These are phyloP conservation scores for Drosophila pseudotakahashii DNA, from an alignment of 2,888 invertebrate genomes.

Conservation along the genomic window DNA sequence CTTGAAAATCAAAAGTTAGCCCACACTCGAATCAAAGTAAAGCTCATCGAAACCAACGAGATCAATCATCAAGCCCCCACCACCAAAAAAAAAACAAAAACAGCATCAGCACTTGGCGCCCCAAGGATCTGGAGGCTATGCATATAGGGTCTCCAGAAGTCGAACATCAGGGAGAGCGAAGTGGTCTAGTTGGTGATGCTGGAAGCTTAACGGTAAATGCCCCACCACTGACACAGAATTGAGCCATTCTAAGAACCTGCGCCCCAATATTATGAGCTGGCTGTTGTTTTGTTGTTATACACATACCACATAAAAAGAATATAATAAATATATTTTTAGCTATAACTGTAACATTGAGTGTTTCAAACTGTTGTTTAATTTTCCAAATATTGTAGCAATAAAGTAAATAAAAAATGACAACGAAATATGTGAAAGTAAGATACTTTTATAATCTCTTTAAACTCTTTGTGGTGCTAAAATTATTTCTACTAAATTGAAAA, in stretches of 20 bases:
- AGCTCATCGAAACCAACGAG: slow-evolving; percentile 35
- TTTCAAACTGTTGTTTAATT: slow-evolving; percentile 49
- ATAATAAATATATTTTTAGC: slow-evolving; percentile 37
- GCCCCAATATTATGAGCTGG: slow-evolving; percentile 58
- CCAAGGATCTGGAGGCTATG: slow-evolving; percentile 28
- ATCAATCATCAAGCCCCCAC: slow-evolving; percentile 33
- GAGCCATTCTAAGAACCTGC: slow-evolving; percentile 57
- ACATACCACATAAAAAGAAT: slow-evolving; percentile 37
- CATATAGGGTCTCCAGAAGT: slow-evolving; percentile 2
- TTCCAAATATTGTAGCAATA: background rate
- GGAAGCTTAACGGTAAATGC: slow-evolving; percentile 64
- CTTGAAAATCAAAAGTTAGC: slow-evolving; percentile 25
- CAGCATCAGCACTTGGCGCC: slow-evolving; percentile 27
- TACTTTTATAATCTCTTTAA: too few relatives aligned
- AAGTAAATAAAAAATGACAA: background rate
- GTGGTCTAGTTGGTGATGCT: slow-evolving; percentile 49
- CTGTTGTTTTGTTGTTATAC: slow-evolving; percentile 54
- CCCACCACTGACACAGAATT: slow-evolving; percentile 47
- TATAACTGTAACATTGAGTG: slow-evolving; percentile 46
- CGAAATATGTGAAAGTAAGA: background rate
- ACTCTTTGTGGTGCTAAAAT: background rate
- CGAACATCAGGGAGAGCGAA: slow-evolving; percentile 28
- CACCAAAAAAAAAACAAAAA: slow-evolving; percentile 10
- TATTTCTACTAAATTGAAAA: background rate
- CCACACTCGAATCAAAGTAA: slow-evolving; percentile 33